Conservation (phyloP, 2,888 invertebrate species). For the Athalia circularis region DNA sequence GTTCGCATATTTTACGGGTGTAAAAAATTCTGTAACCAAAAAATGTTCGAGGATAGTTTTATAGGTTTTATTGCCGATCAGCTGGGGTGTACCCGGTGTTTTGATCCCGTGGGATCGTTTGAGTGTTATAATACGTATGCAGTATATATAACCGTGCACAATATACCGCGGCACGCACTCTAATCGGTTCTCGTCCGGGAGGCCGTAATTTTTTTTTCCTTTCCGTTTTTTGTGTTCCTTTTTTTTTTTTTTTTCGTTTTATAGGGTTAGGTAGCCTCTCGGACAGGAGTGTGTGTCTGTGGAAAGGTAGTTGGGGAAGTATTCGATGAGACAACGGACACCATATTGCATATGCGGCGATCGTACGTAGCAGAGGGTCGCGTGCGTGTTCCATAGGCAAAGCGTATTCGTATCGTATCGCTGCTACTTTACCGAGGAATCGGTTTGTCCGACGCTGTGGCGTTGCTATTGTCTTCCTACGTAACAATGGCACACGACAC, state of each 20-base stretch:
- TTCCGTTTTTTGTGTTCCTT: too few species aligned
- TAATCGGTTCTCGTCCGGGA: conserved; percentile 36
- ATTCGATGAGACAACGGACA: conserved; percentile 57
- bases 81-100: background rate
- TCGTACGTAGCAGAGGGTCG: conserved; percentile 50
- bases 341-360: conserved; percentile 68
- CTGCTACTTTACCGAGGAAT: conserved; percentile 51
- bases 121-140: background rate
- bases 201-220: conserved; percentile 1
- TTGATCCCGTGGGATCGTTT: conserved; percentile 8
- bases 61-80: background rate
- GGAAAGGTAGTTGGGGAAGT: conserved; percentile 10
- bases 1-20: too few species aligned
- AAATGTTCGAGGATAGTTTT: background rate
- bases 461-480: conserved; percentile 59
- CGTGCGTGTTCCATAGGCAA: conserved; percentile 60
- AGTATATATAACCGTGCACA: background rate
- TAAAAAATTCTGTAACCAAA: background rate
- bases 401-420: conserved; percentile 51
- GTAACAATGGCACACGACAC: conserved; percentile 54
- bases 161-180: background rate
- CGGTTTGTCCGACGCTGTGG: conserved; percentile 51
- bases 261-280: too few species aligned
- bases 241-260: too few species aligned
- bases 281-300: too few species aligned